Conservation (phyloP, 2,797 vertebrate species). For the Distichodus sexfasciatus region DNA sequence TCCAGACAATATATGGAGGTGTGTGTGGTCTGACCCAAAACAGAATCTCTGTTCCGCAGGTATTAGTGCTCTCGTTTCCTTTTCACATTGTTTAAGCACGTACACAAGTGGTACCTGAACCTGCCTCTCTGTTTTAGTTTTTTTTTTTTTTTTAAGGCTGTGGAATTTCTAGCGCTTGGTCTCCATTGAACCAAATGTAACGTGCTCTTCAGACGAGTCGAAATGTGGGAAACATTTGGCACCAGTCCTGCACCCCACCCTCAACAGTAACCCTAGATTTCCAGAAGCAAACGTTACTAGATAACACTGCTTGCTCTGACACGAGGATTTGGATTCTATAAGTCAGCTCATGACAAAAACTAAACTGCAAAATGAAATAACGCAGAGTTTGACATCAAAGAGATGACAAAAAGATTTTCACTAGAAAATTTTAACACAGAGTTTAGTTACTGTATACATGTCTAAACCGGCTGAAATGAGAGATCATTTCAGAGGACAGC, state of each 20-base stretch:
- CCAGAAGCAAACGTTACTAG: constrained; percentile 21
- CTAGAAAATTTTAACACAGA: no score
- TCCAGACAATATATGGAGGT: background rate
- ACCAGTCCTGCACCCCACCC: constrained; percentile 29
- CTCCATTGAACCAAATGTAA: background rate
- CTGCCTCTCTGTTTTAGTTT: no score
- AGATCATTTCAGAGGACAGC: no score
- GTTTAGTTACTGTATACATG: no score
- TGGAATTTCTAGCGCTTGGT: no score
- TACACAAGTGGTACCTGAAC: no score
- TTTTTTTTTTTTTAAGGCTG: background rate
- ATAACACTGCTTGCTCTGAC: background rate
- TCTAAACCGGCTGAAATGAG: no score
- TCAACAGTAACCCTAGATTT: constrained; percentile 17
- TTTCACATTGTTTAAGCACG: no score
- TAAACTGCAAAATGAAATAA: background rate
- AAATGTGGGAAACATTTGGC: background rate
- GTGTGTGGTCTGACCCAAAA: background rate
- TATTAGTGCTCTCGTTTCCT: no score
- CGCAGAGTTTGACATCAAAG: background rate
- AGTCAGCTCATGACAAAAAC: background rate
- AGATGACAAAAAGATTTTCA: no score
- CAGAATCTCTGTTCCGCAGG: no score
- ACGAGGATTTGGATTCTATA: background rate
- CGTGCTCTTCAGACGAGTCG: background rate